Conservation (phyloP, 2,113 vertebrate species). For the Alethe diademata region DNA sequence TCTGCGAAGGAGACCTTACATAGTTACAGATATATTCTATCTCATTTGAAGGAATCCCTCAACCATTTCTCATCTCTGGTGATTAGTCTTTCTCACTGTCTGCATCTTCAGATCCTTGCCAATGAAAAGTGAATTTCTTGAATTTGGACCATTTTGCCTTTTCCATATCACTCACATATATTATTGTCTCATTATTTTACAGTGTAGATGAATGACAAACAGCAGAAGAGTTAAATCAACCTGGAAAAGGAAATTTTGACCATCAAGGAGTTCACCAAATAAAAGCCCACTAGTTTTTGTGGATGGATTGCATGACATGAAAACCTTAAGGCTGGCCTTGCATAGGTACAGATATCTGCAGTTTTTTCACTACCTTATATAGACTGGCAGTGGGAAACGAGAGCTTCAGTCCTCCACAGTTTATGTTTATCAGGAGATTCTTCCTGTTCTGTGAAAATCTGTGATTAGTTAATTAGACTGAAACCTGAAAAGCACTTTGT, state of each 20-base stretch:
- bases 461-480: neutral
- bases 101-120: neutral
- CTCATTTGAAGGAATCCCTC: neutral
- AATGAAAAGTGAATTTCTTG: neutral
- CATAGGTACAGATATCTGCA: neutral
- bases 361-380: neutral
- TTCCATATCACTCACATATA: fast-evolving
- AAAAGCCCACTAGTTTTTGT: neutral
- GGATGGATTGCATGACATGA: neutral
- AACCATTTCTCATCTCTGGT: neutral
- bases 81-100: neutral
- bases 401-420: neutral
- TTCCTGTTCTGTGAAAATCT: neutral
- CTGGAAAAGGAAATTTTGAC: neutral
- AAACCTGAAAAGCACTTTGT: fast-evolving
- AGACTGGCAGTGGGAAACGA: fast-evolving
- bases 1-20: neutral
- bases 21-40: neutral
- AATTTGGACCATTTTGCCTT: neutral
- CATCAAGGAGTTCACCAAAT: neutral
- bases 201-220: neutral
- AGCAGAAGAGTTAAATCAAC: neutral
- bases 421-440: neutral
- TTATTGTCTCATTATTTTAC: neutral
- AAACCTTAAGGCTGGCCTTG: neutral